Base-by-base conservation (phyloP, 1,140 invertebrate species). In the Drosophila bipectinata region DNA sequence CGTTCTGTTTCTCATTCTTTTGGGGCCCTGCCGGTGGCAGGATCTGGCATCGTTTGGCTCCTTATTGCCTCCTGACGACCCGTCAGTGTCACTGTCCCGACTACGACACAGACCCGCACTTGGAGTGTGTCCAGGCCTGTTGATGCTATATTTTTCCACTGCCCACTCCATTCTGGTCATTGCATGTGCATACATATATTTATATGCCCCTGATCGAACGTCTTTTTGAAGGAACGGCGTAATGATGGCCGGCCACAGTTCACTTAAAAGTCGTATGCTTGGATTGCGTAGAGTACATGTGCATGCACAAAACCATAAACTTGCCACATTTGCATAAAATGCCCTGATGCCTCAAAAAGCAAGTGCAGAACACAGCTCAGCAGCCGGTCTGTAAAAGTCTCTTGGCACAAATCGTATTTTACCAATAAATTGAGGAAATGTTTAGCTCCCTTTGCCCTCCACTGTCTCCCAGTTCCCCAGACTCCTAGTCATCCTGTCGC, bases 281-380 rank as follows among this genome's bases (percentile, higher is more conserved):
- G 32, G 55, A 58, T 62, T 47, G 67, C 54, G 61, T 74, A 78
- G 44, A 60, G 62, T 39, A 64, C 44, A 45, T 61, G 59, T 55
- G 72, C 72, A 39, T 53, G 52, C 60, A 67, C 26, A 77, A 63
- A 68, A 49, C 61, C 78, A 79, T 88, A 87, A 88, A 87, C 71
- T 85, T 87, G 82, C 83, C 64, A 75, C 74, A 85, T 85, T 85
- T 85, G 79, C 82, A 85, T 85, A 85, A 85, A 82, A 87, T 84
- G 69, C 69, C 76, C 73, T 77, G 77, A 73, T 83, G 80, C 80
- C 76, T 79, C 72, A 83, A 76, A 76, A 72, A 59, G 64, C 79
- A 74, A 55, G 55, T 56, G 55, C 44, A 76, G 56, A 34, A 39
- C 28, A 51, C 44, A 72, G 55, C 52, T 81, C 51, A 63, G 59